These are phyloP conservation scores for Falco columbarius DNA, from an alignment of 2,797 vertebrate species.

Conservation along the genomic window DNA sequence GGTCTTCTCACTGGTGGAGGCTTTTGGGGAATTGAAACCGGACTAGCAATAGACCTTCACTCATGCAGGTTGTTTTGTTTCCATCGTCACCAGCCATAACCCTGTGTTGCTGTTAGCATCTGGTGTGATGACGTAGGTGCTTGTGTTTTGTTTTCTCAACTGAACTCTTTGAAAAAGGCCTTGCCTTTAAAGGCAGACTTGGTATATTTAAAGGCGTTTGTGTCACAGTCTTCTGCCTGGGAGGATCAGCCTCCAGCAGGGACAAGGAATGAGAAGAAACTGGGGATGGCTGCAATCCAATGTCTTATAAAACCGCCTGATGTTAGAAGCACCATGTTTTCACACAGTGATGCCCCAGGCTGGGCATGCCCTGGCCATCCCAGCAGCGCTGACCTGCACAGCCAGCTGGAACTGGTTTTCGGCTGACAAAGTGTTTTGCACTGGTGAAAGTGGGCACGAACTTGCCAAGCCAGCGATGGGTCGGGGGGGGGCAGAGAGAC, in stretches of 20 bases:
- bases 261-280: background rate
- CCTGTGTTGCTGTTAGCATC: background rate
- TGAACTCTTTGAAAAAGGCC: background rate
- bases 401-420: background rate
- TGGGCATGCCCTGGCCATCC: background rate
- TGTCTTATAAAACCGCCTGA: rapidly evolving
- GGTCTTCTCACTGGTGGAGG: background rate
- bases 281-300: rapidly evolving
- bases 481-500: background rate
- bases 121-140: background rate
- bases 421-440: background rate
- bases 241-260: background rate
- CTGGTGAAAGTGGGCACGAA: background rate
- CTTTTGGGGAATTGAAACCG: background rate
- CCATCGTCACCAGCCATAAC: background rate
- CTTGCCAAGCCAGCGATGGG: rapidly evolving
- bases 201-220: background rate
- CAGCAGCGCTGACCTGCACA: rapidly evolving
- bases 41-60: background rate
- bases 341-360: background rate
- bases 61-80: background rate
- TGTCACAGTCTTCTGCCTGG: background rate
- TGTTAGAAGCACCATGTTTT: rapidly evolving
- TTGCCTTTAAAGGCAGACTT: background rate
- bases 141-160: background rate